These are phyloP conservation scores for Ataeniobius toweri DNA, from an alignment of 2,797 vertebrate species.

Conservation along the genomic window DNA sequence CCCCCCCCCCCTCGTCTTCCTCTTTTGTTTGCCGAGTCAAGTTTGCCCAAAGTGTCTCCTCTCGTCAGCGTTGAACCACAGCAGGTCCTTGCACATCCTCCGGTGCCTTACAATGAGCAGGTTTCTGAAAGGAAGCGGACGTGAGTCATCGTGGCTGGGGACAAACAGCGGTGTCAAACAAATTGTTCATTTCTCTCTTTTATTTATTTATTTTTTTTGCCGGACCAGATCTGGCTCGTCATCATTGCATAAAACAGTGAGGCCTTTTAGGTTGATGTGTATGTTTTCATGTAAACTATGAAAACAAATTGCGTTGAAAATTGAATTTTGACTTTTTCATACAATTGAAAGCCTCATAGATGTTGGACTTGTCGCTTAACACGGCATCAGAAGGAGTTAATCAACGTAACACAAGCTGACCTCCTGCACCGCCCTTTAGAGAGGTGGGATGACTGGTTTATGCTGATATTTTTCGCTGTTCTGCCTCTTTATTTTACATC, in stretches of 20 bases:
- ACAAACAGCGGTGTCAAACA: constrained; percentile 10
- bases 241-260: background rate
- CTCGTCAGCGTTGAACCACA: constrained; percentile 20
- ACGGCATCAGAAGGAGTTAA: background rate
- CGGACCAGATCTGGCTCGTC: constrained; percentile 32
- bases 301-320: background rate
- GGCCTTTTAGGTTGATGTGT: background rate
- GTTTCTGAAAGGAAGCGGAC: constrained; percentile 58
- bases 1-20: constrained; percentile 38
- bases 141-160: constrained; percentile 63
- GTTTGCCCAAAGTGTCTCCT: constrained; percentile 35
- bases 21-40: constrained; percentile 34
- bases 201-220: constrained; percentile 3
- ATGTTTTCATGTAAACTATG: background rate
- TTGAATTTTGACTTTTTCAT: background rate
- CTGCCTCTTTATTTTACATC: constrained; percentile 25
- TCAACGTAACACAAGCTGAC: constrained; percentile 13
- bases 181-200: constrained; percentile 14
- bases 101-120: constrained; percentile 29
- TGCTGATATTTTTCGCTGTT: constrained; percentile 42
- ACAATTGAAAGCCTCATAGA: background rate
- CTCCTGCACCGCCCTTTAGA: constrained; percentile 18
- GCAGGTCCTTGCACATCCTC: constrained; percentile 17
- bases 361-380: background rate
- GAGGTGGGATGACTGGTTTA: constrained; percentile 36